These are phyloP conservation scores for Grammomys dolichurus DNA, from an alignment of 2,113 vertebrate species.

Conservation along the genomic window DNA sequence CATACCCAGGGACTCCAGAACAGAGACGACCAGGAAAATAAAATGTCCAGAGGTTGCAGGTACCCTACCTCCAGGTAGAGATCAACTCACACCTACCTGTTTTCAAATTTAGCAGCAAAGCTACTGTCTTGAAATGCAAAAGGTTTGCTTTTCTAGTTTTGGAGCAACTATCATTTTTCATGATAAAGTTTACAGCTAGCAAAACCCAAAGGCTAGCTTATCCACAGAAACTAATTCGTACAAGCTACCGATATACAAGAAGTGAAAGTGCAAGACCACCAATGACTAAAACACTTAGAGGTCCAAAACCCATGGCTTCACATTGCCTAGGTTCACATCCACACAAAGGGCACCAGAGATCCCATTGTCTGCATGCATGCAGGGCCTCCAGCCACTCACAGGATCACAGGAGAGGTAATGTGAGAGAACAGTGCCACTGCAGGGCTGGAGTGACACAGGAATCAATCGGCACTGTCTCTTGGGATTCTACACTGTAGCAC, in stretches of 20 bases:
- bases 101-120: neutral
- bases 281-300: neutral
- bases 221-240: neutral
- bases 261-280: neutral
- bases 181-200: neutral
- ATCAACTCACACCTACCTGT: neutral
- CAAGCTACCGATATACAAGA: neutral
- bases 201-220: neutral
- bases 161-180: neutral
- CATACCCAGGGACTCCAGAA: neutral
- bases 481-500: neutral
- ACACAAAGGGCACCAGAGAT: neutral
- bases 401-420: neutral
- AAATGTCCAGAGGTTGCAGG: neutral
- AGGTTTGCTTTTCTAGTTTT: neutral
- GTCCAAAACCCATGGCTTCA: neutral
- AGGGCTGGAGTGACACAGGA: neutral
- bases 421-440: neutral
- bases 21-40: neutral
- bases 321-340: neutral
- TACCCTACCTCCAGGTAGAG: neutral
- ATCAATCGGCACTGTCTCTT: neutral
- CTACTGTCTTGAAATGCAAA: neutral
- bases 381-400: neutral
- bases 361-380: neutral